Conservation (phyloP, 2,797 vertebrate genomes). For the Spinibarbus caldwelli region DNA sequence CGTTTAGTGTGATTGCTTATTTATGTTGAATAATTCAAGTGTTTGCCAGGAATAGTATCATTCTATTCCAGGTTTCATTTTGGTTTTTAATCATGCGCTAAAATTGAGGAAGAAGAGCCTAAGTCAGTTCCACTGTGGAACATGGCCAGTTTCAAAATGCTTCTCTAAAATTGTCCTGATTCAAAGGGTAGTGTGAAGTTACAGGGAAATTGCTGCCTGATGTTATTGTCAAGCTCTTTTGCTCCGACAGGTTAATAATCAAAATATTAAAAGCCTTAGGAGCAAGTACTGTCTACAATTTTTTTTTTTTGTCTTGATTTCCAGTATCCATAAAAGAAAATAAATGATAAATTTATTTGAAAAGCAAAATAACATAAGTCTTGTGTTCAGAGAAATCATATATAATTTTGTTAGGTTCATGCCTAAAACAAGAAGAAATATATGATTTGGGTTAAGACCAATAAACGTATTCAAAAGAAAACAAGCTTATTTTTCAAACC, state of each 20-base stretch:
- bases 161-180: background rate
- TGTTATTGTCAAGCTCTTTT: background rate
- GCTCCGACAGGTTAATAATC: background rate
- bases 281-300: no score
- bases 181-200: background rate
- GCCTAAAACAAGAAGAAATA: background rate
- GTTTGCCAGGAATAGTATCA: background rate
- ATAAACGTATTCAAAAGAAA: background rate
- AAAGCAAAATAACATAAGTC: background rate
- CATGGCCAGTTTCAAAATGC: background rate
- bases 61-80: background rate
- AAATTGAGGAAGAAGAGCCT: slow-evolving; percentile 4
- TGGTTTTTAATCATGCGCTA: background rate
- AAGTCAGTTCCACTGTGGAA: background rate
- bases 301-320: background rate
- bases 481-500: background rate
- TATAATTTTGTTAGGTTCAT: background rate
- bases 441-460: background rate
- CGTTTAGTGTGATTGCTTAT: background rate
- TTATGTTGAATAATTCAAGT: background rate
- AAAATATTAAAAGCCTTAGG: background rate
- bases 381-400: background rate
- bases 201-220: background rate
- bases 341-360: background rate
- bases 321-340: background rate